A percentile compares a stretch with the other conserved stretches of the same genome.
phyloP scores from a whole-genome alignment of 2,113 vertebrate species.

The Prochilodus magdalenae region DNA sequence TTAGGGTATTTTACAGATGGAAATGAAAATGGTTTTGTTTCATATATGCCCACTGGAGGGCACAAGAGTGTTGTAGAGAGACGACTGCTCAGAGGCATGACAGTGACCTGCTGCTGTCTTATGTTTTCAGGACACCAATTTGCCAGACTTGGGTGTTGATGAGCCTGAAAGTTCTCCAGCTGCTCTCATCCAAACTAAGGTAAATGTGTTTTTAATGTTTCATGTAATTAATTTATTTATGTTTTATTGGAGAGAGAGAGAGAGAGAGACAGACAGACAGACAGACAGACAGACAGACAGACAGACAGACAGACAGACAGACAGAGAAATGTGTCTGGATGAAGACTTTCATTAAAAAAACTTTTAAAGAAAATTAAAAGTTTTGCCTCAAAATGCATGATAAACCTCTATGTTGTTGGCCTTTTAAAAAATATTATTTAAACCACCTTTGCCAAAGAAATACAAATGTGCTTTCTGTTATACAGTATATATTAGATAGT shows the following conservation, averaged over 20 bases:
- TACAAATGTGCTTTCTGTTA: no score
- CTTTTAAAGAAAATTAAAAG: background rate
- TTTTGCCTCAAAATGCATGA: no score
- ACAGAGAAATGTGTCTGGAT: no score
- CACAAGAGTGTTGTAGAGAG: background rate
- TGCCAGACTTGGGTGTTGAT: conserved; percentile 39
- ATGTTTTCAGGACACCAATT: conserved; percentile 17
- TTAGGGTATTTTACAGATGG: background rate
- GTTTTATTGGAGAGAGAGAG: background rate
- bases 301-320: no score
- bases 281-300: no score
- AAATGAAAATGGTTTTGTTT: background rate
- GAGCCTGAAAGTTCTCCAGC: conserved; percentile 17
- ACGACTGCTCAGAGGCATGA: background rate
- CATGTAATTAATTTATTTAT: no score
- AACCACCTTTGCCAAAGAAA: no score
- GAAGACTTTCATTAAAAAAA: background rate
- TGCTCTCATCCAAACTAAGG: conserved; percentile 56
- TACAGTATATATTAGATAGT: no score
- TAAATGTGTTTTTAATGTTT: no score
- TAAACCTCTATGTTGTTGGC: no score
- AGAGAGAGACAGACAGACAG: no score
- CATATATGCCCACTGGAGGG: background rate
- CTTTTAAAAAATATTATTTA: no score
- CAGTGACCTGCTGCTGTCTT: background rate